Conservation (phyloP, 2,888 invertebrate species). For the Xiphydria camelus region DNA sequence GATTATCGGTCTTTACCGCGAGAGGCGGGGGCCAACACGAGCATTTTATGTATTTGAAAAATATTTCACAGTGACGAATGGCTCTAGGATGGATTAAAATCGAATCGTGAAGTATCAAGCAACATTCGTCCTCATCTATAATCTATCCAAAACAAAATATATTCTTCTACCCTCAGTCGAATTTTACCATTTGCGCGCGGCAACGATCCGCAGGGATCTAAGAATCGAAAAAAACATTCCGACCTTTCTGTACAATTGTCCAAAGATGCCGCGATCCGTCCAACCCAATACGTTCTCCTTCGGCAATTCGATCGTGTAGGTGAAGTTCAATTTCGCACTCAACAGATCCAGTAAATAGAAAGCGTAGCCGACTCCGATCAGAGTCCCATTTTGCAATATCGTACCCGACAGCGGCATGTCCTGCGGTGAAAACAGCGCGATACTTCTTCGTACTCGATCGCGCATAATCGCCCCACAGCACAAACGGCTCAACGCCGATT, state of each 20-base stretch:
- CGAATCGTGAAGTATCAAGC: too few relatives aligned
- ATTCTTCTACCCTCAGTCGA: too few relatives aligned
- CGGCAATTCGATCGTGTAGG: conserved; percentile 71
- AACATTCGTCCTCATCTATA: too few relatives aligned
- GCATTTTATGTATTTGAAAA: conserved; percentile 4
- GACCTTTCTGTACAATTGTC: conserved; percentile 66
- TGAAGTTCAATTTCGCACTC: conserved; percentile 71
- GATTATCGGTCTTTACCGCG: too few relatives aligned
- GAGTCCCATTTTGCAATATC: conserved; percentile 60
- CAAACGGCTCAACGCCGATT: background rate
- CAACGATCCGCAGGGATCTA: too few relatives aligned
- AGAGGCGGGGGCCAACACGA: background rate
- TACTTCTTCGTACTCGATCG: background rate
- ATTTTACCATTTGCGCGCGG: too few relatives aligned
- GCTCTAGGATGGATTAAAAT: background rate
- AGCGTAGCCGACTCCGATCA: conserved; percentile 71
- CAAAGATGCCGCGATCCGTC: conserved; percentile 64
- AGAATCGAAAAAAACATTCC: too few relatives aligned
- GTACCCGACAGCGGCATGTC: conserved; percentile 52
- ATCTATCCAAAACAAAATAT: conserved; percentile 6
- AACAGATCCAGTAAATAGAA: conserved; percentile 73
- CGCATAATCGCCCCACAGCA: background rate
- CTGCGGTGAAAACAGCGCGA: conserved; percentile 23
- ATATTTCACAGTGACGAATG: conserved; percentile 6
- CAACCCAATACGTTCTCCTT: conserved; percentile 66